Conservation (phyloP, 2,888 invertebrate genomes). For the Troilus luridus region DNA sequence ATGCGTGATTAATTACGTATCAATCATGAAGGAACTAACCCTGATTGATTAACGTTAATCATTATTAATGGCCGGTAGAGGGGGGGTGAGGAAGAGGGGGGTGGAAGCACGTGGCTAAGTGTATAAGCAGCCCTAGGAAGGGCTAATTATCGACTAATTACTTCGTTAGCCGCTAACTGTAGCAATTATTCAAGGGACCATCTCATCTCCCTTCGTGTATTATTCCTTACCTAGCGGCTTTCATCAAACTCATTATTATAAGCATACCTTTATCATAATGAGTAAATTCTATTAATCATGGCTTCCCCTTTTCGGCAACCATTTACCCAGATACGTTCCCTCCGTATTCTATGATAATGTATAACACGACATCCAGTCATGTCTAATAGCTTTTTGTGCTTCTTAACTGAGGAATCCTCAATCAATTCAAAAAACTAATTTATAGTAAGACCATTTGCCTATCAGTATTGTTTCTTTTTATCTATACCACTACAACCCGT, state of each 20-base stretch:
- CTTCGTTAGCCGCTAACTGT: background rate
- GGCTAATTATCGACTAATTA: slow-evolving; percentile 16
- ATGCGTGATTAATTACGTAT: background rate
- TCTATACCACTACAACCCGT: too few relatives aligned
- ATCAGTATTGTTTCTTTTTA: too few relatives aligned
- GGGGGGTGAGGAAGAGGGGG: background rate
- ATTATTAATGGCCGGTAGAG: background rate
- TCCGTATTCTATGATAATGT: too few relatives aligned
- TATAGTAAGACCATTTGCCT: too few relatives aligned
- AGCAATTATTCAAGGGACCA: background rate
- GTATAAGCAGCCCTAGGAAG: background rate
- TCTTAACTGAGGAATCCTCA: too few relatives aligned
- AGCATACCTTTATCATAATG: background rate
- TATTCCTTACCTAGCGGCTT: background rate
- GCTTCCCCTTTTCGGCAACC: too few relatives aligned
- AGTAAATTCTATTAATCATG: background rate
- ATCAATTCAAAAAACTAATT: too few relatives aligned
- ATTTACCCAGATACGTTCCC: too few relatives aligned
- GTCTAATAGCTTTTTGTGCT: too few relatives aligned
- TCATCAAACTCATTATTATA: background rate
- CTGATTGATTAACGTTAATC: slow-evolving; percentile 1
- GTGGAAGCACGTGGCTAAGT: background rate
- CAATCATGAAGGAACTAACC: background rate
- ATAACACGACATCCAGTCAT: too few relatives aligned
- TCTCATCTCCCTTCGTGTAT: slow-evolving; percentile 16